Evolutionary conservation across 2,797 vertebrate species (phyloP).

Genomic region (Schizopygopsis malacanthus): DNA sequence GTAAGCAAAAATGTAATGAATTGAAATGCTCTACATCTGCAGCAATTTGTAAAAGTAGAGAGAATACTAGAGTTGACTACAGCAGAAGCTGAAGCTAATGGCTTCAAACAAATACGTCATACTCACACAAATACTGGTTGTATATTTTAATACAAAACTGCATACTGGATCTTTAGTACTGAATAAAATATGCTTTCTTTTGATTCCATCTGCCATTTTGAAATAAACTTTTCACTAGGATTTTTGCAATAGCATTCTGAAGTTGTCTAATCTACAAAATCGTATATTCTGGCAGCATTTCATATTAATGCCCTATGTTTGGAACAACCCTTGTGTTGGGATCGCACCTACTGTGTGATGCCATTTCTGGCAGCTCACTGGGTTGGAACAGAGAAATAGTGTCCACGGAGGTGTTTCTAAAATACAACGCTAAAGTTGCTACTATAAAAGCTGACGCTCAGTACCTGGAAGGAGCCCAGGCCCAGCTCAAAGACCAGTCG

Average conservation of each 20-base stretch:
- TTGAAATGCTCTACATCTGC: neutral
- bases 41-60: neutral
- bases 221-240: neutral
- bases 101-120: neutral
- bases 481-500: constrained; percentile 96
- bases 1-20: neutral
- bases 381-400: neutral
- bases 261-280: neutral
- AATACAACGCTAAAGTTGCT: neutral
- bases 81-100: neutral
- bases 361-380: constrained; percentile 6
- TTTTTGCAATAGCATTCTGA: neutral
- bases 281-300: neutral
- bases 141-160: neutral
- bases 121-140: neutral
- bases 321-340: neutral
- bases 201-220: neutral
- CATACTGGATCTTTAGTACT: neutral
- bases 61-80: neutral
- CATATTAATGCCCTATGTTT: neutral
- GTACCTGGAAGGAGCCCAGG: constrained; percentile 96
- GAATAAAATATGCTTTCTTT: constrained; percentile 1
- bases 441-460: neutral
- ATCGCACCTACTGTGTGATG: neutral
- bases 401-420: neutral